Percentiles rank a stretch among this genome's conserved stretches.
Conservation (phyloP, 2,888 invertebrate species). For the Timema cristinae region DNA sequence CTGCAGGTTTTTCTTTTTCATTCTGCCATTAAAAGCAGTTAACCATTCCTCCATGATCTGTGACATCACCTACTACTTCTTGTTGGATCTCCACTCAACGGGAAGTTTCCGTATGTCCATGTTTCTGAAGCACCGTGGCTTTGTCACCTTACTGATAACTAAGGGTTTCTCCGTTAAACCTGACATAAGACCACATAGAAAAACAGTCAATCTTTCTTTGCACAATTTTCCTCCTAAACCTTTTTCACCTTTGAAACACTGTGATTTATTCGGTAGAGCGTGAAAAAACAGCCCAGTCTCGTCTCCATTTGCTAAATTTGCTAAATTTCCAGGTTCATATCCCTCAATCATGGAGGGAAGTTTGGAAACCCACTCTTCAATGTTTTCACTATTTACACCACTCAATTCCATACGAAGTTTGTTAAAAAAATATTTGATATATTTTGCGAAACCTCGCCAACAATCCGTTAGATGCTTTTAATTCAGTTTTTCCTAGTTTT, state of each 20-base stretch:
- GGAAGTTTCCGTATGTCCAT: no score
- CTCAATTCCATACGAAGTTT: background rate
- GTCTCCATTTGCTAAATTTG: background rate
- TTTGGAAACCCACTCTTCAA: background rate
- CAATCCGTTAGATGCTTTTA: conserved; percentile 14
- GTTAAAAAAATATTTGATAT: conserved; percentile 16
- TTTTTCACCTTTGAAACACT: no score
- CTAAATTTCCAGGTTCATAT: background rate
- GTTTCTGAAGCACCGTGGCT: no score
- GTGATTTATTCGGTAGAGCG: no score
- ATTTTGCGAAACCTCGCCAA: conserved; percentile 18
- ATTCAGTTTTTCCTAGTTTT: background rate
- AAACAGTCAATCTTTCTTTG: conserved; percentile 22
- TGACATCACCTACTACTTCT: no score
- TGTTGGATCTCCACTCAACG: no score
- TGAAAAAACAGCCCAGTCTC: conserved; percentile 12
- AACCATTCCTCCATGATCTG: no score
- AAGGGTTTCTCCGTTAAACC: conserved; percentile 12
- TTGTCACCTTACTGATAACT: no score
- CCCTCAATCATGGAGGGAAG: background rate
- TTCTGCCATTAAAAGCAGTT: no score
- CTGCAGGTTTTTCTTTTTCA: no score
- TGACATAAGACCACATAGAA: conserved; percentile 14
- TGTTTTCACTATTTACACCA: background rate
- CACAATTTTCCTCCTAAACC: conserved; percentile 15